Evolutionary conservation across 1,140 invertebrate species (phyloP), one percentile per base, ranked within the genome.

Genomic region (Formica selysi): DNA sequence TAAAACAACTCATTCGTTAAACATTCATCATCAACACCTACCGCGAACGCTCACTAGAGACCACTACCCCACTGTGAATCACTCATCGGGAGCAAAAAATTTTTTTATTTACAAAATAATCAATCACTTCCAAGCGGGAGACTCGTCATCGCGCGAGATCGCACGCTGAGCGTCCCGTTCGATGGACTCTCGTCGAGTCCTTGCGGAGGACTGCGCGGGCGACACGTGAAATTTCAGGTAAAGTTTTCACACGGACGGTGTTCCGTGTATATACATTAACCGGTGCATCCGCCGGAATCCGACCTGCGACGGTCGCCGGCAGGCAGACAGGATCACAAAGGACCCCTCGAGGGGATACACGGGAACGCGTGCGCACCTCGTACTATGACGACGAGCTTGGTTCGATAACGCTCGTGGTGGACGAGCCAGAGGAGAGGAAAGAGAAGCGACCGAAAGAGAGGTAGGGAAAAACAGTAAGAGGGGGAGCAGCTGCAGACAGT

Each of bases 341-440:
- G 79, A 83, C 11, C 29, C 26, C 26, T 57, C 81, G 61, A 57
- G 74, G 73, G 73, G 41, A 26, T 29, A 41, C 41, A 29, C 51
- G 26, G 73, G 41, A 85, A 57, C 79, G 79, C 79, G 79, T 83
- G 79, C 79, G 79, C 79, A 74, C 68, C 79, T 83, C 79, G 79
- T 68, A 61, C 79, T 74, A 83, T 38, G 64, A 32, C 76, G 81
- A 84, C 57, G 81, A 64, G 73, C 54, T 6, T 29, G 68, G 79
- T 73, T 83, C 79, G 79, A 83, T 83, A 81, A 38, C 79, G 81
- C 48, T 64, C 68, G 81, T 26, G 59, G 81, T 57, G 44, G 61
- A 59, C 29, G 68, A 36, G 26, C 51, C 32, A 44, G 29, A 61
- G 38, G 73, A 76, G 73, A 57, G 59, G 81, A 76, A 38, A 65